Conservation (phyloP, 2,113 vertebrate genomes). For the Seriola rivoliana region DNA sequence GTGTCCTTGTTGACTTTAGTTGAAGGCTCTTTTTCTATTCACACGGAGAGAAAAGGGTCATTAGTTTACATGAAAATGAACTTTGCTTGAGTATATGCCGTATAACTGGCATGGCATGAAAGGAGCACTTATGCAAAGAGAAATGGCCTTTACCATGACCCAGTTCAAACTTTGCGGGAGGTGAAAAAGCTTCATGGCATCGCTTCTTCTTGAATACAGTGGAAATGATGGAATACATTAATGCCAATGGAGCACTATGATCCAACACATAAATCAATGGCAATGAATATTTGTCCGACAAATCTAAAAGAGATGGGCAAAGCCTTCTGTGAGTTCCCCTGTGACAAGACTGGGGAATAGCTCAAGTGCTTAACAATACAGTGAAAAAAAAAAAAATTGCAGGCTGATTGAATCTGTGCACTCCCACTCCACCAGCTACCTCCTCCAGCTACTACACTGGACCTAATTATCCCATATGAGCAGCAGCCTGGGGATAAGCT, state of each 20-base stretch:
- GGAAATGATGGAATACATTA: constrained; percentile 79
- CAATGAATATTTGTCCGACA: constrained; percentile 72
- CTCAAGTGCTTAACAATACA: constrained; percentile 71
- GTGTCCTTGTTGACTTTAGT: constrained; percentile 27
- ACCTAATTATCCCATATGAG: constrained; percentile 79
- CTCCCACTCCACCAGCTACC: constrained; percentile 72
- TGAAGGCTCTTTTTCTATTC: constrained; percentile 6
- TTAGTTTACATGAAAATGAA: constrained; percentile 59
- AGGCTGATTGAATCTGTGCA: constrained; percentile 71
- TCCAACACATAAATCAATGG: constrained; percentile 79
- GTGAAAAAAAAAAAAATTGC: constrained; percentile 57
- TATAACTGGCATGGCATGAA: constrained; percentile 69
- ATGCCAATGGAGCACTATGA: constrained; percentile 70
- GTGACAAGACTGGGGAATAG: constrained; percentile 59
- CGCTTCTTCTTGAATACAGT: constrained; percentile 54
- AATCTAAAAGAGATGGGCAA: constrained; percentile 64
- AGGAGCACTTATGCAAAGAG: constrained; percentile 68
- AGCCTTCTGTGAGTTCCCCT: constrained; percentile 71
- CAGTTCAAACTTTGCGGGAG: constrained; percentile 72
- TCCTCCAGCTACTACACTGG: constrained; percentile 65
- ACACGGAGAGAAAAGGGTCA: constrained; percentile 14
- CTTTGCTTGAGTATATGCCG: constrained; percentile 43
- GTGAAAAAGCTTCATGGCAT: constrained; percentile 62
- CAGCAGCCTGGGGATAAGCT: constrained; percentile 66
- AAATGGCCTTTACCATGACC: constrained; percentile 70